phyloP scores from a whole-genome alignment of 1,140 invertebrate genomes.

The Lasaia peninsularis region DNA sequence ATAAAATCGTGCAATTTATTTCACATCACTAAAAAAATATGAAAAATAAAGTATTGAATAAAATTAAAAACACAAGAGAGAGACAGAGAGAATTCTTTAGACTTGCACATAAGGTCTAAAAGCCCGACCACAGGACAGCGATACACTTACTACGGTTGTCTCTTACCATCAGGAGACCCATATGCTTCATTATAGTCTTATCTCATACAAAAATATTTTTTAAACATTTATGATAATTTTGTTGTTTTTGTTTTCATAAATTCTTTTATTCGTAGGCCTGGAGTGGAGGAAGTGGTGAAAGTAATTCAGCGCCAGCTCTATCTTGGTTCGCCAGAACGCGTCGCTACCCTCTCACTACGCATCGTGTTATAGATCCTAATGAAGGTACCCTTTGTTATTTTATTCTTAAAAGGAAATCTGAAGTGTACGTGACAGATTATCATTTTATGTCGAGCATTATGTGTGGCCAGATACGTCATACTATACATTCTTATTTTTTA shows the following conservation, averaged over 20 bases:
- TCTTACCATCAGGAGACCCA: too few species aligned
- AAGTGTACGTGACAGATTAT: background rate
- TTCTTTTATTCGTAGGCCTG: constrained; percentile 37
- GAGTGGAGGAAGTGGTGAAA: constrained; percentile 19
- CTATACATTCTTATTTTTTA: background rate
- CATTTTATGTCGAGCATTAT: background rate
- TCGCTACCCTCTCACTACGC: constrained; percentile 43
- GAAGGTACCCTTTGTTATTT: constrained; percentile 41
- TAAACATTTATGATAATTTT: too few species aligned
- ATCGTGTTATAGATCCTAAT: constrained; percentile 58
- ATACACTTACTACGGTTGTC: too few species aligned
- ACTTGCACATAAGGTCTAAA: too few species aligned
- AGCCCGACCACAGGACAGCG: too few species aligned
- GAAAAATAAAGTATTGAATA: too few species aligned
- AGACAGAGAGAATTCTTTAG: too few species aligned
- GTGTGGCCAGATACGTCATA: background rate
- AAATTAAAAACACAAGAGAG: too few species aligned
- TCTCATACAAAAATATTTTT: too few species aligned
- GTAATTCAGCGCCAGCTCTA: constrained; percentile 26
- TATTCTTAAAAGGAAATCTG: background rate
- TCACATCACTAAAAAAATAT: too few species aligned
- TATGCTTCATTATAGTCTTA: too few species aligned
- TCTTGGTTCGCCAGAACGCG: constrained; percentile 54
- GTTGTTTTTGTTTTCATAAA: background rate
- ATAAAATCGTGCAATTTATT: too few species aligned